Conservation (phyloP, 2,113 vertebrate genomes). For the Anhinga rufa region DNA sequence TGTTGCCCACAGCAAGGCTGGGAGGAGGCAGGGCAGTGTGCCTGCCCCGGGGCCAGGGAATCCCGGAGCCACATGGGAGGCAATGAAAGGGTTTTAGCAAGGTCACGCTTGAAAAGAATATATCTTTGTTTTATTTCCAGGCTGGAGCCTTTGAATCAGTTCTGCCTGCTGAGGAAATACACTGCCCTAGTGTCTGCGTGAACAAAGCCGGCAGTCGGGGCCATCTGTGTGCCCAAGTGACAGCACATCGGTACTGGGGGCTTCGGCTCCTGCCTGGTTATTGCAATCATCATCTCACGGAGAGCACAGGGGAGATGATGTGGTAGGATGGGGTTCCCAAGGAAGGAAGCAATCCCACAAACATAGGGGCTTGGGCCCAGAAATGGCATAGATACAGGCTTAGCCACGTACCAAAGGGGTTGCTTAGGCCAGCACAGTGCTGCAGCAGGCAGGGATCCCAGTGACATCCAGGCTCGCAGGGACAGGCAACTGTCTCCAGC, state of each 20-base stretch:
- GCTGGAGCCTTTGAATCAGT: slow-evolving; percentile 7
- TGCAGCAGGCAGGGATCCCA: not conserved
- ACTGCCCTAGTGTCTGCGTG: not conserved
- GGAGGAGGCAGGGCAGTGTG: not conserved
- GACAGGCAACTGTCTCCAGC: rapidly evolving
- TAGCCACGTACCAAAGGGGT: rapidly evolving
- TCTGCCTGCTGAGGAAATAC: slow-evolving; percentile 10
- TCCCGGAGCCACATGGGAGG: not conserved
- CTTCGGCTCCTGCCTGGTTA: not conserved
- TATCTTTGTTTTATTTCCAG: slow-evolving; percentile 14
- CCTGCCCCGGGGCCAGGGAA: not conserved
- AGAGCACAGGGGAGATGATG: not conserved
- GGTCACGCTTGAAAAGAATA: not conserved
- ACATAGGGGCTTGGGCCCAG: not conserved
- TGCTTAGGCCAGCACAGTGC: no score
- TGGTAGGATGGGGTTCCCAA: not conserved
- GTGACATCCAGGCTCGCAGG: not conserved
- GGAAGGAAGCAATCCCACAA: not conserved
- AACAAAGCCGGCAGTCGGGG: not conserved
- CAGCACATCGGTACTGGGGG: not conserved
- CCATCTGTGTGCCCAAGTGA: not conserved
- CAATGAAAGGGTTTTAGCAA: not conserved
- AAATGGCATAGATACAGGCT: no score
- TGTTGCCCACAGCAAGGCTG: not conserved
- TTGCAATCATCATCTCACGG: not conserved